phyloP scores from a whole-genome alignment of 2,888 invertebrate genomes.

The Phaonia tiefii region DNA sequence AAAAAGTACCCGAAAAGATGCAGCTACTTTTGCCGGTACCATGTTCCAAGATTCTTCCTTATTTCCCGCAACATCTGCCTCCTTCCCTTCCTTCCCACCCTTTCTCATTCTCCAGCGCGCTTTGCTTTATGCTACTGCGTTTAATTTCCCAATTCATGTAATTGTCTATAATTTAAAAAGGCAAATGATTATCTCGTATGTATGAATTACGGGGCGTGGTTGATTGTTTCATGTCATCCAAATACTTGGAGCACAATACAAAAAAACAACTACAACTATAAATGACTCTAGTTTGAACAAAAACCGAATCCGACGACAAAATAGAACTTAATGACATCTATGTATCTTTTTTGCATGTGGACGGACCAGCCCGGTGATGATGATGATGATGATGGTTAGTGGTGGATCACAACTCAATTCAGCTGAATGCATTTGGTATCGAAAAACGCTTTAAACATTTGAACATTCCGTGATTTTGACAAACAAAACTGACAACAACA shows the following conservation, averaged over 20 bases:
- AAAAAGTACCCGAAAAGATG: no score
- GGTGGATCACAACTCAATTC: constrained; percentile 18
- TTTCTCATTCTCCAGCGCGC: no score
- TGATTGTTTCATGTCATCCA: constrained; percentile 33
- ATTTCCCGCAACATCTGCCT: no score
- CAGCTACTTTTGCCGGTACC: no score
- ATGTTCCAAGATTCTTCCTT: no score
- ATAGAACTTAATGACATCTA: constrained; percentile 52
- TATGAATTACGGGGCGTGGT: constrained; percentile 43
- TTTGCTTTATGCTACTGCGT: no score
- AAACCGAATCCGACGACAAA: not conserved
- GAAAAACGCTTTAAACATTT: constrained; percentile 12
- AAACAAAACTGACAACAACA: constrained; percentile 41
- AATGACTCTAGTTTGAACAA: not conserved
- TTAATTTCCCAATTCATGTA: constrained; percentile 30
- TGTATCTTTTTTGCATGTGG: not conserved
- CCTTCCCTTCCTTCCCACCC: no score
- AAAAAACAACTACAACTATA: constrained; percentile 32
- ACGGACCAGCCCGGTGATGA: not conserved
- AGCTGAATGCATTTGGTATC: constrained; percentile 35
- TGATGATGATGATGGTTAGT: not conserved
- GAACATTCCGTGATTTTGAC: constrained; percentile 60
- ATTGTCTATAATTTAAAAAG: constrained; percentile 45
- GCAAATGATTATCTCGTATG: not conserved
- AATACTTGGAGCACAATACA: constrained; percentile 1